These are phyloP conservation scores for Tetrax tetrax DNA, from an alignment of 2,113 vertebrate species.

Conservation along the genomic window DNA sequence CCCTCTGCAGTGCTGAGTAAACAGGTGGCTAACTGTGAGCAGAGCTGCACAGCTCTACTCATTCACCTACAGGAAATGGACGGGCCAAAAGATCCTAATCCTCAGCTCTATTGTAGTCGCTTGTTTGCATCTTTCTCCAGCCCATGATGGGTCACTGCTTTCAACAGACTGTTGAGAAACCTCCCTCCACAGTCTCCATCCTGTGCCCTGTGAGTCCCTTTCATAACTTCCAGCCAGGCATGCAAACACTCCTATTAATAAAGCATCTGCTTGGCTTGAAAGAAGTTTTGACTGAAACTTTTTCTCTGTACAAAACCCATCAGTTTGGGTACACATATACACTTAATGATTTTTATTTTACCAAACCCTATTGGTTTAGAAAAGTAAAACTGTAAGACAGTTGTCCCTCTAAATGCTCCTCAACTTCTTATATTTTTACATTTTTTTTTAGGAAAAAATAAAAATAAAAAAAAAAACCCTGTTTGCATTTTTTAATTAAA, in stretches of 20 bases:
- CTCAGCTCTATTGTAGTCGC: background rate
- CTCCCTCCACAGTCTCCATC: background rate
- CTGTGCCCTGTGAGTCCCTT: background rate
- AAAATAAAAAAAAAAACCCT: background rate
- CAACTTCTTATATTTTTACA: background rate
- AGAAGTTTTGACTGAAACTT: background rate
- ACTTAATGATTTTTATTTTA: background rate
- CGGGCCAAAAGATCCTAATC: background rate
- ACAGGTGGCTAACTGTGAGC: background rate
- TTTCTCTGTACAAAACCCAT: background rate
- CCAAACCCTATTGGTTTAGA: background rate
- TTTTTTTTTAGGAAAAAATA: background rate
- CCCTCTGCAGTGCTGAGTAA: background rate
- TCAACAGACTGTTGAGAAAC: conserved; percentile 8
- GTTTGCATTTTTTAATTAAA: background rate
- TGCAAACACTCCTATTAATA: background rate
- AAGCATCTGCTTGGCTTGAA: background rate
- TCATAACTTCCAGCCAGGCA: conserved; percentile 8
- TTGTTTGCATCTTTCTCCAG: conserved; percentile 6
- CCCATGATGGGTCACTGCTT: conserved; percentile 4
- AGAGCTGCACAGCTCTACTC: background rate
- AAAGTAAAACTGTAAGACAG: background rate
- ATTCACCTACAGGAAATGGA: background rate
- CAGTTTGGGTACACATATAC: background rate
- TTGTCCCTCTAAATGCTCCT: background rate